phyloP scores from a whole-genome alignment of 1,140 invertebrate species.

The Drosophila elegans region DNA sequence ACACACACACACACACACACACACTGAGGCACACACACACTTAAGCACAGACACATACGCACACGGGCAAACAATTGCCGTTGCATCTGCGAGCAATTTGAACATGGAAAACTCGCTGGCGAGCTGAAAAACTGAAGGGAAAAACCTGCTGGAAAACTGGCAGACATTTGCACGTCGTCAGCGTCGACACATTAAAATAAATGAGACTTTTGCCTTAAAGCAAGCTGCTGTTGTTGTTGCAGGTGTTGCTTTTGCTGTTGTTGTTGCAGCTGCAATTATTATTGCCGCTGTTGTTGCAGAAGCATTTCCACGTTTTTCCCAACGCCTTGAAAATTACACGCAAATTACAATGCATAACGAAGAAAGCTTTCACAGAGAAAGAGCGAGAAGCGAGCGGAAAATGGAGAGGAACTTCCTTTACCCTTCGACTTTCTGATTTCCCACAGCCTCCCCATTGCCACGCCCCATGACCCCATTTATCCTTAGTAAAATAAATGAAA shows the following conservation, averaged over 20 bases:
- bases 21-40: not conserved
- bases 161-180: constrained; percentile 81
- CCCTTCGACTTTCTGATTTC: constrained; percentile 26
- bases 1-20: not conserved
- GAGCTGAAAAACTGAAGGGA: constrained; percentile 32
- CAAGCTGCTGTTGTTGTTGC: constrained; percentile 30
- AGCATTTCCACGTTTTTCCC: constrained; percentile 67
- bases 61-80: constrained; percentile 29
- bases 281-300: constrained; percentile 35
- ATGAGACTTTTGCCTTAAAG: constrained; percentile 78
- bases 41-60: not conserved
- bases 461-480: constrained; percentile 31
- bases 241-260: constrained; percentile 12
- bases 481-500: not conserved
- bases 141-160: constrained; percentile 69
- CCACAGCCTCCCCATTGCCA: constrained; percentile 2
- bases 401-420: constrained; percentile 8
- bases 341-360: constrained; percentile 78
- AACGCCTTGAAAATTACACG: constrained; percentile 74
- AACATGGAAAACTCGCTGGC: constrained; percentile 35
- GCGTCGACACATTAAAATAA: constrained; percentile 81
- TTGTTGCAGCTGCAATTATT: constrained; percentile 35
- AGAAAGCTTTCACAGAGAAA: constrained; percentile 41
- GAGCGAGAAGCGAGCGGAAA: constrained; percentile 28
- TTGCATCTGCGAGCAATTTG: constrained; percentile 67